A percentile compares a stretch with the other conserved stretches of the same genome.
Conservation (phyloP, 2,888 invertebrate genomes). For the Steinernema scapterisci region DNA sequence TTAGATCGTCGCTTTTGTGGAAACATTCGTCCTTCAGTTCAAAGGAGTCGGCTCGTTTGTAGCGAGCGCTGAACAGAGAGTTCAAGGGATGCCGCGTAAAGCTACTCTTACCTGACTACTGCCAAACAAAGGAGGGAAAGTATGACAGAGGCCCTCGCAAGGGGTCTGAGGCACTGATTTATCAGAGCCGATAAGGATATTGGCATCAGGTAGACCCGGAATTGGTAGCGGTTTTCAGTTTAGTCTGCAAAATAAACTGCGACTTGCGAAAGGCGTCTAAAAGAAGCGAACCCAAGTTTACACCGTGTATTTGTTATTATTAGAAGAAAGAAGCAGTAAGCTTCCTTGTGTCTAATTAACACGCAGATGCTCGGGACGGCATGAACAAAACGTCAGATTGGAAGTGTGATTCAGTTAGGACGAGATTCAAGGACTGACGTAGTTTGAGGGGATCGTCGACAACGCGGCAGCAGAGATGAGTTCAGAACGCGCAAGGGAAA, state of each 20-base stretch:
- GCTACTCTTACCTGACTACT: background rate
- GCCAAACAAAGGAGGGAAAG: background rate
- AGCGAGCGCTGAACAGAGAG: background rate
- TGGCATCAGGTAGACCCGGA: constrained; percentile 33
- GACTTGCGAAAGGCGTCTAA: background rate
- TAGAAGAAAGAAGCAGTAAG: background rate
- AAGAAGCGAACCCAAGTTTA: background rate
- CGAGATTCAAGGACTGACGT: background rate
- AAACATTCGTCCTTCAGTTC: constrained; percentile 57
- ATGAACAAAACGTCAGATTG: background rate
- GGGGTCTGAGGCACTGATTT: constrained; percentile 29
- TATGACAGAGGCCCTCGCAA: constrained; percentile 3
- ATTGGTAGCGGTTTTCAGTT: constrained; percentile 4
- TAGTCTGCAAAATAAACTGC: background rate
- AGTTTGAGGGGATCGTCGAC: background rate
- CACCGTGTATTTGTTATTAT: background rate
- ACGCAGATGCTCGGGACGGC: background rate
- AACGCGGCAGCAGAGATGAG: background rate
- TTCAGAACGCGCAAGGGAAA: no score
- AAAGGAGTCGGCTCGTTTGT: constrained; percentile 35
- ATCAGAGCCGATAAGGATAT: constrained; percentile 31
- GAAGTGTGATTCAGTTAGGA: constrained; percentile 5
- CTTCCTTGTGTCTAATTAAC: constrained; percentile 24
- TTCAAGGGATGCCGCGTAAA: background rate
- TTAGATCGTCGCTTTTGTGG: constrained; percentile 53